These are phyloP conservation scores for Cyclophora punctaria DNA, from an alignment of 2,888 invertebrate genomes.

Conservation along the genomic window DNA sequence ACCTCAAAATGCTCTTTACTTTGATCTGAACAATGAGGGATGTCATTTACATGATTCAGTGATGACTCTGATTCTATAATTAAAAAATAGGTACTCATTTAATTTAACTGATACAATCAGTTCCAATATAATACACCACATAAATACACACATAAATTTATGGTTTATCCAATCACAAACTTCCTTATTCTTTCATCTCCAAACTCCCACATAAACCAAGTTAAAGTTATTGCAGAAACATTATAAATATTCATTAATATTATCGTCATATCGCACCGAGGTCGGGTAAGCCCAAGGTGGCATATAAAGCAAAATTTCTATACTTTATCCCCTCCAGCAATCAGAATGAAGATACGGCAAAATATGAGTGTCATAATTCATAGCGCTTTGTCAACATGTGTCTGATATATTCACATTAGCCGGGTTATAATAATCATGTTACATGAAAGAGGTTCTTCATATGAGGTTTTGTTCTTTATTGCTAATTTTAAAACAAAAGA, in stretches of 20 bases:
- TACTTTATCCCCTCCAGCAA: conserved; percentile 33
- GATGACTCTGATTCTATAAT: too few relatives aligned
- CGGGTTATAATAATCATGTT: conserved; percentile 45
- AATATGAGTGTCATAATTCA: conserved; percentile 66
- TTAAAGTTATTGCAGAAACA: conserved; percentile 46
- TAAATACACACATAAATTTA: background rate
- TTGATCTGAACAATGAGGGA: too few relatives aligned
- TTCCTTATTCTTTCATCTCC: background rate
- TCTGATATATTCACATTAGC: conserved; percentile 57
- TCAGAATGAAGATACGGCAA: conserved; percentile 55
- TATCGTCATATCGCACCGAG: conserved; percentile 33
- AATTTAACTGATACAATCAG: background rate
- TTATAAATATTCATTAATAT: conserved; percentile 63
- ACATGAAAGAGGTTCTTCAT: conserved; percentile 1
- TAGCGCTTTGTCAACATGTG: conserved; percentile 56
- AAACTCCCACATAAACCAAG: conserved; percentile 25
- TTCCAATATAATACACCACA: too few relatives aligned
- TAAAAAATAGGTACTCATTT: background rate
- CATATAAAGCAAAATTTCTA: conserved; percentile 24
- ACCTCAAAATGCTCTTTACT: too few relatives aligned
- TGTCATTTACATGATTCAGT: too few relatives aligned
- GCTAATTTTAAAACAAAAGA: too few relatives aligned
- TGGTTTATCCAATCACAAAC: background rate
- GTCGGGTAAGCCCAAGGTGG: conserved; percentile 22
- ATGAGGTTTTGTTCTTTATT: background rate